These are phyloP conservation scores for Beris chalybata DNA, from an alignment of 2,888 invertebrate genomes.

Conservation along the genomic window DNA sequence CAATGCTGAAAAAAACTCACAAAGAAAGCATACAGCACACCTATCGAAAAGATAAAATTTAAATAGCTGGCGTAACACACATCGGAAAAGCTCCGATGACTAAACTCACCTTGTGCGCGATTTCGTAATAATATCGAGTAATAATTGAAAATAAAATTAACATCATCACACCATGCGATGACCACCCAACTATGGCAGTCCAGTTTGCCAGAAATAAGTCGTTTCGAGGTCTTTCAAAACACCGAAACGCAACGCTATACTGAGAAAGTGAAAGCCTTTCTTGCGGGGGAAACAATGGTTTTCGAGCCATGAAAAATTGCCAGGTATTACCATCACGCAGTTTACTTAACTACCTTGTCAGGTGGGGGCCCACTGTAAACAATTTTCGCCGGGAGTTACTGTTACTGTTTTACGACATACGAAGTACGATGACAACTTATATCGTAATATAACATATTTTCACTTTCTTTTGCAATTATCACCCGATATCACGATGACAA, in stretches of 20 bases:
- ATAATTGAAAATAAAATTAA: neutral
- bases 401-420: too few species aligned
- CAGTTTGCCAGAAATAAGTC: conserved; percentile 8
- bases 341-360: too few species aligned
- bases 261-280: conserved; percentile 37
- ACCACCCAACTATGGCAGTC: conserved; percentile 21
- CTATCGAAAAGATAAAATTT: neutral
- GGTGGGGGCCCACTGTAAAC: too few species aligned
- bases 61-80: conserved; percentile 1
- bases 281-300: neutral
- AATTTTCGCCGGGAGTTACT: too few species aligned
- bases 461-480: too few species aligned
- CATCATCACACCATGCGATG: conserved; percentile 8
- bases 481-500: too few species aligned
- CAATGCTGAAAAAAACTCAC: neutral
- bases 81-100: conserved; percentile 20
- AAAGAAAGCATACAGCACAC: conserved; percentile 13
- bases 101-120: conserved; percentile 11
- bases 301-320: too few species aligned
- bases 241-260: too few species aligned
- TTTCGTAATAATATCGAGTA: conserved; percentile 20
- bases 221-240: conserved; percentile 23
- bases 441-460: too few species aligned
- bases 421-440: too few species aligned
- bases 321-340: too few species aligned